Base-by-base conservation (phyloP, 2,888 invertebrate genomes). In the Colletes collaris region DNA sequence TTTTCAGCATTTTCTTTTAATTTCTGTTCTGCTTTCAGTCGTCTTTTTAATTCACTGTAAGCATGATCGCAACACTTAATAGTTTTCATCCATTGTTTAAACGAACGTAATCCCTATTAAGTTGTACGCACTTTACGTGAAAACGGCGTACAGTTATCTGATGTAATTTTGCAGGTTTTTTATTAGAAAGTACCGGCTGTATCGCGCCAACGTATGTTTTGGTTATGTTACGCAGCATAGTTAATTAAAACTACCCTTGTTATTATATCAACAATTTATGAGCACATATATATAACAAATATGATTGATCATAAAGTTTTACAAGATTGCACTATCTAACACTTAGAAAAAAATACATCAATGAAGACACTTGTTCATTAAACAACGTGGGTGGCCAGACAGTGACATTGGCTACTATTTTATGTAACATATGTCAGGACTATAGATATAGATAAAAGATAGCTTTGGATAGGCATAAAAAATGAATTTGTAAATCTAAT, bases 1-100 rank as follows among this genome's bases (percentile, higher is more conserved):
- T 97, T 98, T 89, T 97, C 97, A 0, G 95, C 95, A 91, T 98
- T 98, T 89, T 99, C 98, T 92, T 98, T 97, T 11, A 97, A 96
- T 92, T 99, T 99, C 93, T 98, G 97, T 91, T 98, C 98, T 8
- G 97, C 97, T 93, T 99, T 99, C 74, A 97, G 92, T 11, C 98
- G 95, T 76, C 99, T 95, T 94, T 99, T 99, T 86, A 97, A 94
- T 94, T 99, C 99, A 95, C 99, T 99, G 93, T 67, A 83, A 86
- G 19, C 40, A 72, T 13, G 37, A 59, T 8, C 37, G 8, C 8
- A 56, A 40, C 11, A 53, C 44, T 7, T 0, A 44, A 63, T 72
- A 49, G 8, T 8, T 63, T 55, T 59, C 13, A 19, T 46, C 53
- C 49, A 11, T 55, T 6, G 44, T 8, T n/a, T 11, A 11, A 68